Conservation (phyloP, 2,113 vertebrate genomes). For the Anoplopoma fimbria region DNA sequence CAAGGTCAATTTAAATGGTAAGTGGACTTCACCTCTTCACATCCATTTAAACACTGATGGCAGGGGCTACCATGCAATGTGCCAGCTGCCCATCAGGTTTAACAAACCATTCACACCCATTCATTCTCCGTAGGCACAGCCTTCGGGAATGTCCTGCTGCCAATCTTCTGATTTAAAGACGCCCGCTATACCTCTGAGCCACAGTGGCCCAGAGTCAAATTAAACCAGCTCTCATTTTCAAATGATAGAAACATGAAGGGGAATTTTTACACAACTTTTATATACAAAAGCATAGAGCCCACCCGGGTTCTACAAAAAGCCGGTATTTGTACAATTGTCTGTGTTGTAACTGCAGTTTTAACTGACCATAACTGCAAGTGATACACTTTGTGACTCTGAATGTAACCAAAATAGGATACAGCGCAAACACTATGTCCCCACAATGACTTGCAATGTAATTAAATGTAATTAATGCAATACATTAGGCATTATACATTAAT, state of each 20-base stretch:
- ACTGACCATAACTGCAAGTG: conserved; percentile 16
- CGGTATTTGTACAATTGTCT: conserved; percentile 9
- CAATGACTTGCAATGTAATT: background rate
- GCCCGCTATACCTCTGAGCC: background rate
- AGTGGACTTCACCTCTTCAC: too few relatives aligned
- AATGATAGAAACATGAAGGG: background rate
- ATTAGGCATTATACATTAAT: background rate
- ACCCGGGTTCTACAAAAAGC: background rate
- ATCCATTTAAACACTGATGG: background rate
- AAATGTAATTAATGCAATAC: background rate
- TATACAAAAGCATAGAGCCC: background rate
- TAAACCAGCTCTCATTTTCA: background rate
- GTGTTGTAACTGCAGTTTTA: background rate
- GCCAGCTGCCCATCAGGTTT: background rate
- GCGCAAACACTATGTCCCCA: background rate
- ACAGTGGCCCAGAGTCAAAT: background rate
- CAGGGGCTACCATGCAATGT: background rate
- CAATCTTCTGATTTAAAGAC: background rate
- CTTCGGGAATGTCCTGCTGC: background rate
- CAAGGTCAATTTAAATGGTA: background rate
- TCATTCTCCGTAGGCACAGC: background rate
- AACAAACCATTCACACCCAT: background rate
- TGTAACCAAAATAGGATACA: background rate
- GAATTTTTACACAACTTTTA: background rate
- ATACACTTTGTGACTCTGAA: background rate